phyloP scores from a whole-genome alignment of 1,140 invertebrate species.

The Steinernema khuongi region DNA sequence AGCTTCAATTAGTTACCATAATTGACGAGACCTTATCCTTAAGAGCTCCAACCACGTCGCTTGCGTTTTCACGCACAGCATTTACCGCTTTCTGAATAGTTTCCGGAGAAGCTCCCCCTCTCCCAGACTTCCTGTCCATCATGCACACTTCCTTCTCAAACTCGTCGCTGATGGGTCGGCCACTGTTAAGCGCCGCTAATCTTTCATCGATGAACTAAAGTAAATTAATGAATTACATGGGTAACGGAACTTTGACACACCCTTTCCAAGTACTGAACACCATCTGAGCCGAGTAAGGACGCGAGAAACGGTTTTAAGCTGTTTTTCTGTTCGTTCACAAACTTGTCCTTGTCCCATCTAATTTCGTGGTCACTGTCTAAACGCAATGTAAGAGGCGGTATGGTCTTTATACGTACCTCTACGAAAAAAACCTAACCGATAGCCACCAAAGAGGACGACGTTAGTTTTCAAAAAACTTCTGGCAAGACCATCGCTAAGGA shows the following conservation, averaged over 20 bases:
- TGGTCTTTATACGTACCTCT: slow-evolving; percentile 28
- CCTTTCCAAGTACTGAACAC: slow-evolving; percentile 53
- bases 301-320: slow-evolving; percentile 41
- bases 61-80: slow-evolving; percentile 48
- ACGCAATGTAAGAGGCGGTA: slow-evolving; percentile 1
- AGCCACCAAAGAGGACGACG: slow-evolving; percentile 49
- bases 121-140: slow-evolving; percentile 17
- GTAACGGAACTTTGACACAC: slow-evolving; percentile 23
- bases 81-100: neutral
- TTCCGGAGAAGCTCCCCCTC: neutral
- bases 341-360: slow-evolving; percentile 44
- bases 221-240: slow-evolving; percentile 6
- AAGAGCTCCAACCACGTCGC: slow-evolving; percentile 46
- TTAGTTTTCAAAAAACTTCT: slow-evolving; percentile 45
- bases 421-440: slow-evolving; percentile 30
- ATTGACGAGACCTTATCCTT: slow-evolving; percentile 44
- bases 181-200: slow-evolving; percentile 37
- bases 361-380: slow-evolving; percentile 19
- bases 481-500: slow-evolving; percentile 31
- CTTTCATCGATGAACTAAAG: slow-evolving; percentile 50
- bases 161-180: slow-evolving; percentile 42
- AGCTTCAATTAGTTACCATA: slow-evolving; percentile 15
- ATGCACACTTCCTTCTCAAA: slow-evolving; percentile 42
- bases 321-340: slow-evolving; percentile 40
- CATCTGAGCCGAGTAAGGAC: slow-evolving; percentile 47